Evolutionary conservation across 1,140 invertebrate genomes (phyloP).

Genomic region (Reticulitermes speratus): DNA sequence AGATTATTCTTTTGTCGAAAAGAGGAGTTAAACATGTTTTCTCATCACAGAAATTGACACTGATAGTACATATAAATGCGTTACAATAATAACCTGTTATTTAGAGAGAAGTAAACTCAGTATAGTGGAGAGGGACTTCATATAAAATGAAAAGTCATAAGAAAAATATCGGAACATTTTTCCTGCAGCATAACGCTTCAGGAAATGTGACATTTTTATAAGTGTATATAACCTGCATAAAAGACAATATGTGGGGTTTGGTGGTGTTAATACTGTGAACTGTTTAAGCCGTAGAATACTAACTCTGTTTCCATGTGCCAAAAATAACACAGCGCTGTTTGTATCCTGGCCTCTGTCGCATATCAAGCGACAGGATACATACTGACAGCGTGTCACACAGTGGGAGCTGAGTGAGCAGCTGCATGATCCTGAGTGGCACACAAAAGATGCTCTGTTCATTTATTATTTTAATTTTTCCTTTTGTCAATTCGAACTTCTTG

Average conservation of each 20-base stretch:
- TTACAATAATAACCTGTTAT: too few species aligned
- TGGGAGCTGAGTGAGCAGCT: not conserved
- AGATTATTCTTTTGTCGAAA: too few species aligned
- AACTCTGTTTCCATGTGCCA: conserved; percentile 9
- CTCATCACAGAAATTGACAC: too few species aligned
- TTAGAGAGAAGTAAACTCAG: too few species aligned
- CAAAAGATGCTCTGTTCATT: not conserved
- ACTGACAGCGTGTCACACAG: not conserved
- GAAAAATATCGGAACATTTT: not conserved
- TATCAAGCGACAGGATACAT: not conserved
- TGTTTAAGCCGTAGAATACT: not conserved
- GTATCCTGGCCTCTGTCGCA: not conserved
- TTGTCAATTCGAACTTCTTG: not conserved
- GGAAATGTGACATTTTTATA: conserved; percentile 4
- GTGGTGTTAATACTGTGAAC: not conserved
- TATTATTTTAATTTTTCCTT: not conserved
- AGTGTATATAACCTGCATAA: not conserved
- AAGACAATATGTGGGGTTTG: not conserved
- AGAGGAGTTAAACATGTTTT: too few species aligned
- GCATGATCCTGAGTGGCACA: not conserved
- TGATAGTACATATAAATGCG: too few species aligned
- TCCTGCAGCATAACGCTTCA: not conserved
- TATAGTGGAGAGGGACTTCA: not conserved
- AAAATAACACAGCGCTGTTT: not conserved
- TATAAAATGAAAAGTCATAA: not conserved